Conservation (phyloP, 2,888 invertebrate species). For the Polyommatus iphigenia region DNA sequence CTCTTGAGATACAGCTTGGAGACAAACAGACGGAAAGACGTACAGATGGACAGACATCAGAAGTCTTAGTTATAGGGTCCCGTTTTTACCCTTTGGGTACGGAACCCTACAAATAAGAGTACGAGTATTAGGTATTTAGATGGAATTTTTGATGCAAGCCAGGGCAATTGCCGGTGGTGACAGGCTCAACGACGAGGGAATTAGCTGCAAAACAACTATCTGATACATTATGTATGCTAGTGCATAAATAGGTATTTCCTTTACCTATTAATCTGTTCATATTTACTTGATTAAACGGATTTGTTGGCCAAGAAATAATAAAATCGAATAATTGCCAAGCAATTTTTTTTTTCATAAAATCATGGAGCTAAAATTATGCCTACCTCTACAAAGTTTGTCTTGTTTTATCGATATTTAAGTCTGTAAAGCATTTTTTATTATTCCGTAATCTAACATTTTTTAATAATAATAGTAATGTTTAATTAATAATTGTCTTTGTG, state of each 20-base stretch:
- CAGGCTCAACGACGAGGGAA: background rate
- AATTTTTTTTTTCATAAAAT: no score
- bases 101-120: background rate
- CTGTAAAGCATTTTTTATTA: no score
- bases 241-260: background rate
- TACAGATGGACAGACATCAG: no score
- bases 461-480: no score
- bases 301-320: background rate
- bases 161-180: background rate
- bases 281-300: background rate
- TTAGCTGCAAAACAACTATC: background rate
- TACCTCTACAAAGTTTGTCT: background rate
- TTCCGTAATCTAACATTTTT: no score
- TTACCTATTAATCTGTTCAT: background rate
- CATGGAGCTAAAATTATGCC: no score
- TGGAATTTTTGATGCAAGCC: background rate
- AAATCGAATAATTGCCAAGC: no score
- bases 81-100: no score
- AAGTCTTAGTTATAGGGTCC: no score
- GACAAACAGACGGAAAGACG: no score
- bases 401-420: background rate
- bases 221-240: background rate
- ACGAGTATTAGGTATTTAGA: background rate
- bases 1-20: no score
- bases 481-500: no score